Evolutionary conservation across 2,888 invertebrate species (phyloP).

Genomic region (Villa cingulata): DNA sequence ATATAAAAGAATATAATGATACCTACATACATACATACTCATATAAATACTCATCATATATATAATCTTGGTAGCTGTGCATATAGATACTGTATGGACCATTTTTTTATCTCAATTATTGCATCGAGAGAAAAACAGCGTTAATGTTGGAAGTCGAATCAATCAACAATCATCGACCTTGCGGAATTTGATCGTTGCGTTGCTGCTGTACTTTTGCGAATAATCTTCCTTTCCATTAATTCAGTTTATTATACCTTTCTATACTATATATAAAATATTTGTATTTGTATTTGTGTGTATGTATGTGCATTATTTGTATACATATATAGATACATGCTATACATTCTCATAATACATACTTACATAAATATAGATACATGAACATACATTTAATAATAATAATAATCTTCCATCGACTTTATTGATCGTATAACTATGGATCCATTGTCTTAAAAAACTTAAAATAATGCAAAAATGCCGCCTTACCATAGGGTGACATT

Average conservation of each 20-base stretch:
- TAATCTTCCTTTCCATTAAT: too few species aligned
- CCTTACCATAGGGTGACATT: conserved; percentile 13
- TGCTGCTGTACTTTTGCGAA: conserved; percentile 8
- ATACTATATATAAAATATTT: too few species aligned
- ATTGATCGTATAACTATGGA: conserved; percentile 7
- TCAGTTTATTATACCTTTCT: too few species aligned
- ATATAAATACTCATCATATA: conserved; percentile 18
- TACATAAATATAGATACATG: too few species aligned
- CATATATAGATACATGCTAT: too few species aligned
- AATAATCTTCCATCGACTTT: conserved; percentile 4
- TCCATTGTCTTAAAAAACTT: conserved; percentile 15
- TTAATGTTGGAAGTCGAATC: conserved; percentile 13
- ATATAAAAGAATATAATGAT: too few species aligned
- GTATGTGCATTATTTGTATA: too few species aligned
- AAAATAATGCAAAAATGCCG: conserved; percentile 21
- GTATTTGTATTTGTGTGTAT: too few species aligned
- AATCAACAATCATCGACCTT: conserved; percentile 18
- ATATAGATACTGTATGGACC: too few species aligned
- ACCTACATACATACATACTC: conserved; percentile 10
- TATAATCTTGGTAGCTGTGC: too few species aligned
- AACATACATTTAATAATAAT: not conserved
- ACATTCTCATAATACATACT: too few species aligned
- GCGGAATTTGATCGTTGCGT: conserved; percentile 18
- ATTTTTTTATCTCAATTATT: conserved; percentile 21
- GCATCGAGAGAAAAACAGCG: conserved; percentile 15